Conservation (phyloP, 2,113 vertebrate genomes). For the Engystomops pustulosus region DNA sequence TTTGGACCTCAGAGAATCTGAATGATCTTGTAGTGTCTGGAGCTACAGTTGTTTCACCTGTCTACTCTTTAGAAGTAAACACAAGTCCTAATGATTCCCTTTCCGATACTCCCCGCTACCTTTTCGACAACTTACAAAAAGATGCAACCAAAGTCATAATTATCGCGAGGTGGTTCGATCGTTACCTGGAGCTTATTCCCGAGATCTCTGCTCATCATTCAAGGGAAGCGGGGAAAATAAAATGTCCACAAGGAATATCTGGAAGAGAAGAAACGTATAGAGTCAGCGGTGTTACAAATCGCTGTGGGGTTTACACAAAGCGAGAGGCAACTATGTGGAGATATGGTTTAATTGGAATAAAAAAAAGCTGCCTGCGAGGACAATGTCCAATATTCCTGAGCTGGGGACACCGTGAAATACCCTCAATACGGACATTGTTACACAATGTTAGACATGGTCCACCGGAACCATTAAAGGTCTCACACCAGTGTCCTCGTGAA, state of each 20-base stretch:
- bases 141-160: not conserved
- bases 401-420: constrained; percentile 15
- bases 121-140: not conserved
- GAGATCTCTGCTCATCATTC: constrained; percentile 42
- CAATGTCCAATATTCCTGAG: not conserved
- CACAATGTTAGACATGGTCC: constrained; percentile 32
- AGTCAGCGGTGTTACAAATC: constrained; percentile 3
- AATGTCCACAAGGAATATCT: constrained; percentile 21
- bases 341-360: constrained; percentile 28
- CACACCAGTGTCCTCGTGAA: constrained; percentile 9
- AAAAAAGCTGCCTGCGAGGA: not conserved
- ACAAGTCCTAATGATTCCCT: constrained; percentile 14
- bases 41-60: not conserved
- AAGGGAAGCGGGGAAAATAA: not conserved
- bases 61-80: not conserved
- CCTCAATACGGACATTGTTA: not conserved
- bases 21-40: not conserved
- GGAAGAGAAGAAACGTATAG: constrained; percentile 3
- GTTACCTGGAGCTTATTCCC: constrained; percentile 27
- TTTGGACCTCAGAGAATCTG: not conserved
- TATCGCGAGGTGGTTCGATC: not conserved
- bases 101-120: not conserved
- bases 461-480: constrained; percentile 24
- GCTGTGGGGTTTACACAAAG: not conserved
- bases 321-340: constrained; percentile 18